phyloP scores from a whole-genome alignment of 2,888 invertebrate genomes.

The Archips crataeganus region DNA sequence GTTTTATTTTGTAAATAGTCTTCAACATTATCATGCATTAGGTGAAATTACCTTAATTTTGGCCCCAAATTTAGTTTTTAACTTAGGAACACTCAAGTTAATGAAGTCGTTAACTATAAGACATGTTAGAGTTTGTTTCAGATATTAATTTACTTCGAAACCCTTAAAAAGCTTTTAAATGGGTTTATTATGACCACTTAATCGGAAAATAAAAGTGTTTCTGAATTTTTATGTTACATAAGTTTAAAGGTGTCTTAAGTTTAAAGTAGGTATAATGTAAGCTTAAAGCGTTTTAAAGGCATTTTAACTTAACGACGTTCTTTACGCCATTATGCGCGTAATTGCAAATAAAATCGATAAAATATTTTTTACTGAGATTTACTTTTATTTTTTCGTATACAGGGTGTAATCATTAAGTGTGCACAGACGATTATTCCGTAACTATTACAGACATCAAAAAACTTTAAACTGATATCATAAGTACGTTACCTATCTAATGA shows the following conservation, averaged over 20 bases:
- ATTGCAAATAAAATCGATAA: conserved; percentile 23
- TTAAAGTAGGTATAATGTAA: conserved; percentile 13
- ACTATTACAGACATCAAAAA: too few relatives aligned
- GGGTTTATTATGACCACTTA: conserved; percentile 3
- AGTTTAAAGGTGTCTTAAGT: background rate
- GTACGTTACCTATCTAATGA: too few relatives aligned
- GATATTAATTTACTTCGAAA: background rate
- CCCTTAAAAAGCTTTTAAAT: background rate
- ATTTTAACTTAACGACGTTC: conserved; percentile 30
- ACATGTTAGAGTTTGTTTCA: background rate
- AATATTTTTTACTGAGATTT: background rate
- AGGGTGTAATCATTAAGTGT: too few relatives aligned
- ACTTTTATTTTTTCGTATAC: background rate
- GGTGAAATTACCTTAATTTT: background rate
- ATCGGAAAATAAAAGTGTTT: conserved; percentile 5
- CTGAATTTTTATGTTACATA: conserved; percentile 2
- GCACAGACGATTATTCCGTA: too few relatives aligned
- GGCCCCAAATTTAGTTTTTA: background rate
- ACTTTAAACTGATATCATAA: too few relatives aligned
- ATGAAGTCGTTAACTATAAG: background rate
- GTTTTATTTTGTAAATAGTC: too few relatives aligned
- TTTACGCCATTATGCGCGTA: conserved; percentile 17
- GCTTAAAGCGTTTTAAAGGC: background rate
- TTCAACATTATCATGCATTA: background rate
- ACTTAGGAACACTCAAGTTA: background rate